Percentiles rank a stretch among this genome's conserved stretches.
These are phyloP conservation scores for Danionella dracula DNA, from an alignment of 2,797 vertebrate species.

Conservation along the genomic window DNA sequence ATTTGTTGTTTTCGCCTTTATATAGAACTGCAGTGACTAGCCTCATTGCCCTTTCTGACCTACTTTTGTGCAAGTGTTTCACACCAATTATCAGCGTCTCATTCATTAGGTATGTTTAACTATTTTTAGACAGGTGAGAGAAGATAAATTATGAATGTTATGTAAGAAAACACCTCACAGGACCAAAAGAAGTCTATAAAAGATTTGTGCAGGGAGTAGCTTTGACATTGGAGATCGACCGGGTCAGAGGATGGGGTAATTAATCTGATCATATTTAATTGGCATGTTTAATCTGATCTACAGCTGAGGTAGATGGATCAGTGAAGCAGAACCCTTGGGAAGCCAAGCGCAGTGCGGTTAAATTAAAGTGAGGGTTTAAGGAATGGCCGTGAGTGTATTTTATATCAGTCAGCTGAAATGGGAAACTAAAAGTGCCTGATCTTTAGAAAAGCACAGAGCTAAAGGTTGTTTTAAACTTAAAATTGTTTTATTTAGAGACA, in stretches of 20 bases:
- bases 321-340: conserved; percentile 10
- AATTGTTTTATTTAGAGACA: no score
- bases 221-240: neutral
- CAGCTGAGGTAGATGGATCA: conserved; percentile 15
- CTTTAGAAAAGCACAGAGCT: no score
- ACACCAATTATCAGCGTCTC: conserved; percentile 12
- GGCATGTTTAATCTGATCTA: conserved; percentile 27
- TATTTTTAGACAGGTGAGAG: conserved; percentile 1
- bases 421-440: no score
- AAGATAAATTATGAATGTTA: conserved; percentile 6
- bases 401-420: no score
- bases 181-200: neutral
- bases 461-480: no score
- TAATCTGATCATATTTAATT: neutral
- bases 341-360: neutral
- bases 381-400: neutral
- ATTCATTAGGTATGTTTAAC: neutral
- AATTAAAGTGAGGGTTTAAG: conserved; percentile 14
- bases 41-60: conserved; percentile 23
- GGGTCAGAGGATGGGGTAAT: conserved; percentile 7
- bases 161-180: conserved; percentile 4
- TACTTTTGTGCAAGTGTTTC: conserved; percentile 18
- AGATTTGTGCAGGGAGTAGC: neutral
- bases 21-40: neutral
- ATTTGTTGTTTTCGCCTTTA: neutral